Evolutionary conservation across 1,140 invertebrate species (phyloP).

Genomic region (Parapsyche elsis): DNA sequence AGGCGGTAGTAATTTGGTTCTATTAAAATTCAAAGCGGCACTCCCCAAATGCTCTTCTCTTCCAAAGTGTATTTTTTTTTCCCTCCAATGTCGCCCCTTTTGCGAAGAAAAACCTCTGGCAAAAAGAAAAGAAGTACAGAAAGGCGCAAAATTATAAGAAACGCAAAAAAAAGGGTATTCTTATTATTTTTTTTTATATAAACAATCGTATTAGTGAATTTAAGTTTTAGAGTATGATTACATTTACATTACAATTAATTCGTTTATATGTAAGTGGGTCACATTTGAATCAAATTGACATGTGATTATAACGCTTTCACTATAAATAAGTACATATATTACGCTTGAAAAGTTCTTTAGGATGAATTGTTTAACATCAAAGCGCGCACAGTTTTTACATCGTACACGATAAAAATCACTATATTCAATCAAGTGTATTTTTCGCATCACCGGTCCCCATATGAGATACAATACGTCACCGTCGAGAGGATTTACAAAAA

Average conservation of each 20-base stretch:
- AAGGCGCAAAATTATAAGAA: neutral
- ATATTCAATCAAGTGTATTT: conserved; percentile 27
- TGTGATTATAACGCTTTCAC: neutral
- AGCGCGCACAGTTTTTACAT: no score
- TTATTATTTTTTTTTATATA: no score
- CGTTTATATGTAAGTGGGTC: no score
- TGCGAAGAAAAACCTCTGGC: conserved; percentile 1
- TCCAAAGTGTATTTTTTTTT: conserved; percentile 44
- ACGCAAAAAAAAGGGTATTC: no score
- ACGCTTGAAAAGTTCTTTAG: neutral
- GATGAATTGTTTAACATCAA: neutral
- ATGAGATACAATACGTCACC: neutral
- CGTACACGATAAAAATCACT: conserved; percentile 13
- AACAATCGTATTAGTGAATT: no score
- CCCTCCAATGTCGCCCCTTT: conserved; percentile 24
- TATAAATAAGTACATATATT: no score
- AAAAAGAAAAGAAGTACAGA: neutral
- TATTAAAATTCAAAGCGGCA: conserved; percentile 56
- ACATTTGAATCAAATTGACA: neutral
- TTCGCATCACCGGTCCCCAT: neutral
- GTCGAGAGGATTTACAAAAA: neutral
- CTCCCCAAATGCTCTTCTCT: conserved; percentile 29
- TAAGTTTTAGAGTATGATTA: no score
- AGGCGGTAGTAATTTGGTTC: conserved; percentile 51
- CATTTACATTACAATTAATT: no score